Evolutionary conservation across 2,797 vertebrate genomes (phyloP).

Genomic region (Aldrovandia affinis): DNA sequence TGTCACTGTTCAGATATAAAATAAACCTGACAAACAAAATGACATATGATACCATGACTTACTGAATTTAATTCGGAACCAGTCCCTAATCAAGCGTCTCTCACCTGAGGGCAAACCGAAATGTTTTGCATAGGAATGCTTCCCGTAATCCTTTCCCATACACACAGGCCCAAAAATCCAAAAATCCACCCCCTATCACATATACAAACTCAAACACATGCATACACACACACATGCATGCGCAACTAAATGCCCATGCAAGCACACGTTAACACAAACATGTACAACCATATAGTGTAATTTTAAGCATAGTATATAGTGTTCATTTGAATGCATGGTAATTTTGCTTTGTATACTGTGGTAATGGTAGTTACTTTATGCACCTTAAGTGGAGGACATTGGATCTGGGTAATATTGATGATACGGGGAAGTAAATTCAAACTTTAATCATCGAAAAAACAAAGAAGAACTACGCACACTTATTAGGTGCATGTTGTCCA

Average conservation of each 20-base stretch:
- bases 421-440: not conserved
- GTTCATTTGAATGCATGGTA: not conserved
- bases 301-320: not conserved
- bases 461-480: not conserved
- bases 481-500: not conserved
- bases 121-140: not conserved
- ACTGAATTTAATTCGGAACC: not conserved
- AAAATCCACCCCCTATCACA: not conserved
- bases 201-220: not conserved
- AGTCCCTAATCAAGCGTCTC: not conserved
- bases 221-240: not conserved
- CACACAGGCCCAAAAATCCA: not conserved
- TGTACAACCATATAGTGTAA: not conserved
- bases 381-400: not conserved
- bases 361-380: not conserved
- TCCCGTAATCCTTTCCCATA: not conserved
- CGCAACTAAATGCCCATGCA: not conserved
- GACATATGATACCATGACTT: not conserved
- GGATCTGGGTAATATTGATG: not conserved
- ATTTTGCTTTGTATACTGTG: not conserved
- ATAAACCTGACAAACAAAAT: not conserved
- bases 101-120: not conserved
- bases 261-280: not conserved
- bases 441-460: not conserved
- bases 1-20: conserved; percentile 20